phyloP scores from a whole-genome alignment of 2,888 invertebrate genomes.

The Hyposoter didymator region DNA sequence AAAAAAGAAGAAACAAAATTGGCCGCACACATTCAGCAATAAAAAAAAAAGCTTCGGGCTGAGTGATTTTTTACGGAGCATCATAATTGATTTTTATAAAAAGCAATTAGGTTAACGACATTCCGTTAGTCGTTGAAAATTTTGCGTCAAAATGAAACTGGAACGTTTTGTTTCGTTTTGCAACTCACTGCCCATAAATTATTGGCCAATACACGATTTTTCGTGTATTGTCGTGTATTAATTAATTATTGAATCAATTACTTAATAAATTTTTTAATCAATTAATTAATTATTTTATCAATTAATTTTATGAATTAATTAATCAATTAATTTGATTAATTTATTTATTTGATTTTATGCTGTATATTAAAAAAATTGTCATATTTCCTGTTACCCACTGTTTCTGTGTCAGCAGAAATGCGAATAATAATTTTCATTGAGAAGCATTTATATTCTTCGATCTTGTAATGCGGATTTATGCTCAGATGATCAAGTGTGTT shows the following conservation, averaged over 20 bases:
- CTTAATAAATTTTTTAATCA: too few species aligned
- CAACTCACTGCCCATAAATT: neutral
- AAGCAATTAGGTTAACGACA: neutral
- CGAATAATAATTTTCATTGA: neutral
- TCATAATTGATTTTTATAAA: neutral
- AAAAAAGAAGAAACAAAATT: neutral
- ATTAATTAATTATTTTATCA: too few species aligned
- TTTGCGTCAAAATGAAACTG: neutral
- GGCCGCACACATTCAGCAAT: neutral
- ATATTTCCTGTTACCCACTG: neutral
- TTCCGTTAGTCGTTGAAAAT: neutral
- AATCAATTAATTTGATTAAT: too few species aligned
- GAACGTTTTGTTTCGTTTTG: neutral
- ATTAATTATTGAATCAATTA: too few species aligned
- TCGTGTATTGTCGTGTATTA: too few species aligned
- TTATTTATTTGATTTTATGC: too few species aligned
- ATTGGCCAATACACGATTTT: neutral
- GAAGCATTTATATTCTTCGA: neutral
- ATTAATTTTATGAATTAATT: too few species aligned
- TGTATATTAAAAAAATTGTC: neutral
- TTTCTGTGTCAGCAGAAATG: neutral
- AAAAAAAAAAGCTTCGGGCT: neutral
- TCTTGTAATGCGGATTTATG: constrained; percentile 25
- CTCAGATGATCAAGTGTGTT: constrained; percentile 40
- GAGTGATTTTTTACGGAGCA: neutral